phyloP scores from a whole-genome alignment of 2,888 invertebrate species.

The Pheosia tremula region DNA sequence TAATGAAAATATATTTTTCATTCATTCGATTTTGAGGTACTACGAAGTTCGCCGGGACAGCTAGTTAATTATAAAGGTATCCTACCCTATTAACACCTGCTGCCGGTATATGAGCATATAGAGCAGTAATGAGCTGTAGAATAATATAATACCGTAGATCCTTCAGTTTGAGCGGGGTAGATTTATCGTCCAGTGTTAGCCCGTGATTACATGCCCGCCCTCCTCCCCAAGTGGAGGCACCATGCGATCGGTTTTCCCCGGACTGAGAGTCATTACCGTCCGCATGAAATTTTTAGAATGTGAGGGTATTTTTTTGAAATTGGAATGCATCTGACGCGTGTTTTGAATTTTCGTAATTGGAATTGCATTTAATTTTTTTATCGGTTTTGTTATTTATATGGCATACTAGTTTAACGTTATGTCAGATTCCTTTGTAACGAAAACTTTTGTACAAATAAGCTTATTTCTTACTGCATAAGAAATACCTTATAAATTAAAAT shows the following conservation, averaged over 20 bases:
- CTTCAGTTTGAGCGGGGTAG: slow-evolving; percentile 41
- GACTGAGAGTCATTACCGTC: background rate
- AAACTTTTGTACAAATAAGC: no score
- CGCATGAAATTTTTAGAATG: background rate
- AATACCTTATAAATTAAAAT: no score
- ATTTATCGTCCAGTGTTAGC: slow-evolving; percentile 57
- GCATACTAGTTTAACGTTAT: no score
- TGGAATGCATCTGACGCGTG: background rate
- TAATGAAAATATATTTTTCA: no score
- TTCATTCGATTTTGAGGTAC: no score
- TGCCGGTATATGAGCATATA: background rate
- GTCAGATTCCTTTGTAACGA: no score
- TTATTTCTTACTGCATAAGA: no score
- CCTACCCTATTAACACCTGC: slow-evolving; percentile 11
- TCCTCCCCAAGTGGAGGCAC: slow-evolving; percentile 26
- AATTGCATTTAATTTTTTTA: background rate
- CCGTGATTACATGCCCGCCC: slow-evolving; percentile 67
- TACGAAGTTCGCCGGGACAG: background rate
- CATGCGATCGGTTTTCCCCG: slow-evolving; percentile 1
- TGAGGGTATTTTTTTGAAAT: background rate
- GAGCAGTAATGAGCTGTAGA: slow-evolving; percentile 43
- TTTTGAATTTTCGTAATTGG: slow-evolving; percentile 1
- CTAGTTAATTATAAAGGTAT: slow-evolving; percentile 2
- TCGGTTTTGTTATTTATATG: background rate
- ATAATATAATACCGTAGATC: slow-evolving; percentile 57